These are phyloP conservation scores for Atta cephalotes DNA, from an alignment of 1,140 invertebrate genomes.

Conservation along the genomic window DNA sequence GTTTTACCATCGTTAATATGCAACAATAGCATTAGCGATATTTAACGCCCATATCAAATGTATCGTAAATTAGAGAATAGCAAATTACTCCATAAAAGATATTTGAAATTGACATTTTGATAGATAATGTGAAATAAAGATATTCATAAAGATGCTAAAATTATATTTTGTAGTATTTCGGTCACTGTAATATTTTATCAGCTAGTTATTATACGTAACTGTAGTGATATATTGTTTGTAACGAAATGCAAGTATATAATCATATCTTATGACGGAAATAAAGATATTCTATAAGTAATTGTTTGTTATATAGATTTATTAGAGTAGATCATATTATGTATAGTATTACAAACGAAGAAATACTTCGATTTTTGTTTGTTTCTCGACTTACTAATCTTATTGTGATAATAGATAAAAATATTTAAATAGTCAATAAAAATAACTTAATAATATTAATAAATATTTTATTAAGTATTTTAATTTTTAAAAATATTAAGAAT, in stretches of 20 bases:
- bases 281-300: slow-evolving; percentile 54
- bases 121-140: slow-evolving; percentile 49
- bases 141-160: slow-evolving; percentile 53
- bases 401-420: slow-evolving; percentile 56
- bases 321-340: slow-evolving; percentile 55
- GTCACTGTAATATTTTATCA: slow-evolving; percentile 51
- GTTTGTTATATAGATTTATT: slow-evolving; percentile 62
- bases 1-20: slow-evolving; percentile 58
- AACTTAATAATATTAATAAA: slow-evolving; percentile 30
- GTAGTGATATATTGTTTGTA: slow-evolving; percentile 51
- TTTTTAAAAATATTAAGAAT: not conserved
- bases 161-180: slow-evolving; percentile 68
- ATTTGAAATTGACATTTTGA: slow-evolving; percentile 38
- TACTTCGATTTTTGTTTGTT: slow-evolving; percentile 45
- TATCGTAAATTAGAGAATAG: slow-evolving; percentile 45
- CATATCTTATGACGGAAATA: slow-evolving; percentile 57
- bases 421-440: slow-evolving; percentile 52
- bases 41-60: slow-evolving; percentile 49
- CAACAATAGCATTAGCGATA: slow-evolving; percentile 45
- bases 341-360: slow-evolving; percentile 46
- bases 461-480: slow-evolving; percentile 8
- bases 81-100: slow-evolving; percentile 30
- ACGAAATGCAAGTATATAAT: slow-evolving; percentile 48
- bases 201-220: slow-evolving; percentile 60
- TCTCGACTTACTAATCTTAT: slow-evolving; percentile 62